Percentiles rank a stretch among this genome's conserved stretches.
Conservation (phyloP, 2,113 vertebrate genomes). For the Sphyrna mokarran region DNA sequence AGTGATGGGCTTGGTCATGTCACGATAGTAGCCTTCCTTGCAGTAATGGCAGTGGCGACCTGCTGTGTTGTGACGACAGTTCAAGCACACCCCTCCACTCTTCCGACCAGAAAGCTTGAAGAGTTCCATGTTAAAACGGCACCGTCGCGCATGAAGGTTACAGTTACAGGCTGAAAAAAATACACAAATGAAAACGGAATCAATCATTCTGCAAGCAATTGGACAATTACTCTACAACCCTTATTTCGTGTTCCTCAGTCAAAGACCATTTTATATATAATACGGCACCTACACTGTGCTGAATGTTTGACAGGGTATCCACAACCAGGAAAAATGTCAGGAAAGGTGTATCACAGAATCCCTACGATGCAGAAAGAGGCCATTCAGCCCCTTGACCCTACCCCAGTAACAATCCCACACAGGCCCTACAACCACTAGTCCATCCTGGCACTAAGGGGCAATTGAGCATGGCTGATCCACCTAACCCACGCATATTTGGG, state of each 20-base stretch:
- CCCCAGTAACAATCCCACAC: too few relatives aligned
- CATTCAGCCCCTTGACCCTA: too few relatives aligned
- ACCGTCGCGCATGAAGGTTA: constrained; percentile 86
- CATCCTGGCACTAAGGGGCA: too few relatives aligned
- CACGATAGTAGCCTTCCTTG: constrained; percentile 91
- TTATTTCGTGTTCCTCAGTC: not conserved
- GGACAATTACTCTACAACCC: not conserved
- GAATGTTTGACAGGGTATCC: not conserved
- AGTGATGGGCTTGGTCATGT: constrained; percentile 87
- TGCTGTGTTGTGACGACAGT: constrained; percentile 90
- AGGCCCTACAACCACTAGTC: too few relatives aligned
- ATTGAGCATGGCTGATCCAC: too few relatives aligned
- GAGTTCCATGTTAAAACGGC: constrained; percentile 97
- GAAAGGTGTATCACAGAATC: too few relatives aligned
- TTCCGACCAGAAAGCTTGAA: constrained; percentile 89
- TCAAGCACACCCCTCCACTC: constrained; percentile 89
- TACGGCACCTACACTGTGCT: not conserved
- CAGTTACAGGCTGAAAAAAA: constrained; percentile 76
- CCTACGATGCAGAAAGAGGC: too few relatives aligned
- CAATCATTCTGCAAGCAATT: not conserved
- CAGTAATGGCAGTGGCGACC: constrained; percentile 95
- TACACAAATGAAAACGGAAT: not conserved
- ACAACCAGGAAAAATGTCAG: not conserved
- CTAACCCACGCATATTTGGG: too few relatives aligned
- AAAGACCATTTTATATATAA: not conserved